Base-by-base conservation (phyloP, 2,888 invertebrate species). In the Trichogramma dendrolimi region DNA sequence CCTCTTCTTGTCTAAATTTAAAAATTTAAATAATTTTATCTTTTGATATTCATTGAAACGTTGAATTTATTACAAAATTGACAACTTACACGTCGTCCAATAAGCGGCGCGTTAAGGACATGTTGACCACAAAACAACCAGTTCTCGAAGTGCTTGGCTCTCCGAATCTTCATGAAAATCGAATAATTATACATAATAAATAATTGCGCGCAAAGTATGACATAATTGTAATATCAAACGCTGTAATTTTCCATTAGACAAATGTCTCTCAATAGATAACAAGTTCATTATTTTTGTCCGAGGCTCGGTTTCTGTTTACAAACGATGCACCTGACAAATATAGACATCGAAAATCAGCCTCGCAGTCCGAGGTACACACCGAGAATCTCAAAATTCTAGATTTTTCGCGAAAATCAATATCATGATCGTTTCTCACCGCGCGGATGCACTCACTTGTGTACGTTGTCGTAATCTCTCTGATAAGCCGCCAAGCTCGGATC, bases 401-500 rank as follows among this genome's bases (percentile, higher is more conserved):
- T 2, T 27, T 27, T 27, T 27, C 27, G 27, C 27, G 27, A 27
- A 27, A 27, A 27, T 27, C 27, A 27, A 27, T 27, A 27, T 27
- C 27, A 41, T 41, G 2, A 2, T 14, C 10, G 27, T 14, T 46
- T 4, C 14, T 46, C 27, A 27, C 27, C 3, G 27, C 3, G 27
- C 27, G 27, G 27, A 27, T 27, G 27, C 27, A 27, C 27, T 27
- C 27, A 27, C 27, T 46, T 46, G 46, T 53, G 60, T 2, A 44
- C 27, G 7, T 44, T 81, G 56, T 85, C 84, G 65, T 84, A 84
- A n/a, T 82, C 79, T 44, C 78, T 78, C 70, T 83, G 82, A 74
- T 87, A 88, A 0, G 84, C 83, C 27, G 84, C 86, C 74, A 88
- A 77, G 47, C 84, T 83, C 0, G 88, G 87, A 75, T 88, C 88